phyloP scores from a whole-genome alignment of 92 coral and sea anemone species.

The Pocillopora meandrina region DNA sequence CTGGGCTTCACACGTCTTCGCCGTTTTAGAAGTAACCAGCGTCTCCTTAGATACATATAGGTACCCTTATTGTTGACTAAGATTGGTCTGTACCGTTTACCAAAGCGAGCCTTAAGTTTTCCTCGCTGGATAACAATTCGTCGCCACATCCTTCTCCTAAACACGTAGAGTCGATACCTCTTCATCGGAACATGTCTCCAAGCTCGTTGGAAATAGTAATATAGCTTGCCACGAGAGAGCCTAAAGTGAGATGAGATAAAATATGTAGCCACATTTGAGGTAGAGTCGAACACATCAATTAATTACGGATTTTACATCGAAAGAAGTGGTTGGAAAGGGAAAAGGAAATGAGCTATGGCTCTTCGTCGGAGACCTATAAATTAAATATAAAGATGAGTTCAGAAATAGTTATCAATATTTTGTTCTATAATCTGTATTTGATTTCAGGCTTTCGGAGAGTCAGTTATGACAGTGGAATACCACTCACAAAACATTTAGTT shows the following conservation, averaged over 20 bases:
- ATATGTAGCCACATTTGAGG: background rate
- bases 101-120: background rate
- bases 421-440: no score
- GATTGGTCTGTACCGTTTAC: conserved; percentile 5
- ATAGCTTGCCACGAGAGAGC: conserved; percentile 9
- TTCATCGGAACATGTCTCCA: conserved; percentile 29
- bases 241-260: background rate
- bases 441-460: no score
- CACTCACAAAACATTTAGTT: no score
- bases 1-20: conserved; percentile 1
- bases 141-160: conserved; percentile 3
- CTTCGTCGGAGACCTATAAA: no score
- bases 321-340: no score
- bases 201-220: conserved; percentile 17
- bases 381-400: no score
- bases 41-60: background rate
- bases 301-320: no score
- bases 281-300: background rate
- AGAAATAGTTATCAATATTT: no score
- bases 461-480: no score
- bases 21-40: conserved; percentile 14
- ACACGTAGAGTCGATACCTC: conserved; percentile 8
- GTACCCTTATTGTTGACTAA: no score
- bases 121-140: background rate
- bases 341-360: no score